These are phyloP conservation scores for Psylliodes chrysocephalus DNA, from an alignment of 2,888 invertebrate species.

Conservation along the genomic window DNA sequence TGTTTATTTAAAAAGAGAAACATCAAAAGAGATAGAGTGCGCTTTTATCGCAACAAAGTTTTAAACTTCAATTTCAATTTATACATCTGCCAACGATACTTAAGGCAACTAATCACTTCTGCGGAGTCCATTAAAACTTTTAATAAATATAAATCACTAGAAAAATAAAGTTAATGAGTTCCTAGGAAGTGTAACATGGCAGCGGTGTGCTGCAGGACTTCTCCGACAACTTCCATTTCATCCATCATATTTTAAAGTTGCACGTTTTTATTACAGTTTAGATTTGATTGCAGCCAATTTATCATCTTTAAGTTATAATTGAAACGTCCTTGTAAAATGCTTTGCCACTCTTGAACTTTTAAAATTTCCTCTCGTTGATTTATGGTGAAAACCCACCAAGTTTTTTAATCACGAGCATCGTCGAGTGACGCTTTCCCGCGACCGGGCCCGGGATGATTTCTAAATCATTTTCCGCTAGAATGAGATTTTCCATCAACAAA, in stretches of 20 bases:
- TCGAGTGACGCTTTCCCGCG: slow-evolving; percentile 25
- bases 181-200: slow-evolving; percentile 36
- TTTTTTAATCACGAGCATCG: slow-evolving; percentile 47
- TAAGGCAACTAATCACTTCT: slow-evolving; percentile 30
- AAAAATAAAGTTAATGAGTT: slow-evolving; percentile 44
- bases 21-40: not conserved
- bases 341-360: slow-evolving; percentile 50
- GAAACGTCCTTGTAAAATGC: slow-evolving; percentile 51
- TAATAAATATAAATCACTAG: slow-evolving; percentile 47
- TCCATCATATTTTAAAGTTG: slow-evolving; percentile 45
- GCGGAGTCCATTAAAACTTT: slow-evolving; percentile 41
- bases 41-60: slow-evolving; percentile 1
- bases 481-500: not conserved
- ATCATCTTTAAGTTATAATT: slow-evolving; percentile 53
- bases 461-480: slow-evolving; percentile 24
- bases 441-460: slow-evolving; percentile 6
- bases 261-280: slow-evolving; percentile 47
- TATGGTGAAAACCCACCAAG: slow-evolving; percentile 47
- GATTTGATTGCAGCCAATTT: slow-evolving; percentile 50
- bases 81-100: slow-evolving; percentile 32
- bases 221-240: slow-evolving; percentile 42
- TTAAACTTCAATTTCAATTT: slow-evolving; percentile 30
- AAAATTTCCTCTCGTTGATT: slow-evolving; percentile 50
- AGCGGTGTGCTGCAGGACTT: slow-evolving; percentile 36
- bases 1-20: not conserved